Conservation (phyloP, 1,140 invertebrate species). For the Cotesia typhae region DNA sequence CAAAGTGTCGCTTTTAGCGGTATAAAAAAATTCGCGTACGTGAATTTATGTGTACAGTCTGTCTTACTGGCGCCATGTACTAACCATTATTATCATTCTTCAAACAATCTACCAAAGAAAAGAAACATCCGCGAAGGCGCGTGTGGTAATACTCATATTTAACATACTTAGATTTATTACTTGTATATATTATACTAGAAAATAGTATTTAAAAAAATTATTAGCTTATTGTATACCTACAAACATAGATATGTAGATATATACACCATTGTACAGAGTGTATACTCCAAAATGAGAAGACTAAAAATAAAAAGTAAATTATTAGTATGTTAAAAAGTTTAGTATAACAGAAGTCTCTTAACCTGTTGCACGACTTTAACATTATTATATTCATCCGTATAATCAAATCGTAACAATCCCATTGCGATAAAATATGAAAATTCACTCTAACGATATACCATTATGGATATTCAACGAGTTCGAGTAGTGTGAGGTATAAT, state of each 20-base stretch:
- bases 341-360: background rate
- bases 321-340: slow-evolving; percentile 4
- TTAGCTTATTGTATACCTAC: background rate
- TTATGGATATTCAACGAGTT: slow-evolving; percentile 26
- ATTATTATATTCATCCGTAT: slow-evolving; percentile 12
- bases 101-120: slow-evolving; percentile 28
- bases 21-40: slow-evolving; percentile 5
- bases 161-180: background rate
- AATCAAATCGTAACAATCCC: slow-evolving; percentile 35
- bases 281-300: background rate
- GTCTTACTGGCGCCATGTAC: slow-evolving; percentile 32
- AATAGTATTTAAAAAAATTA: background rate
- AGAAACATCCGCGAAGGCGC: background rate
- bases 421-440: slow-evolving; percentile 37
- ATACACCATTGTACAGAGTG: no score
- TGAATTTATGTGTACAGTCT: slow-evolving; percentile 42
- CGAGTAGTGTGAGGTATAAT: background rate
- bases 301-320: background rate
- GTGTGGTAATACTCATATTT: slow-evolving; percentile 4
- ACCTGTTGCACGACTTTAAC: slow-evolving; percentile 39
- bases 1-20: slow-evolving; percentile 14
- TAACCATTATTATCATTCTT: slow-evolving; percentile 35
- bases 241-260: background rate
- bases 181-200: background rate
- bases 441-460: slow-evolving; percentile 35